Base-by-base conservation (phyloP, 2,888 invertebrate species). In the Lasioglossum malachurum region DNA sequence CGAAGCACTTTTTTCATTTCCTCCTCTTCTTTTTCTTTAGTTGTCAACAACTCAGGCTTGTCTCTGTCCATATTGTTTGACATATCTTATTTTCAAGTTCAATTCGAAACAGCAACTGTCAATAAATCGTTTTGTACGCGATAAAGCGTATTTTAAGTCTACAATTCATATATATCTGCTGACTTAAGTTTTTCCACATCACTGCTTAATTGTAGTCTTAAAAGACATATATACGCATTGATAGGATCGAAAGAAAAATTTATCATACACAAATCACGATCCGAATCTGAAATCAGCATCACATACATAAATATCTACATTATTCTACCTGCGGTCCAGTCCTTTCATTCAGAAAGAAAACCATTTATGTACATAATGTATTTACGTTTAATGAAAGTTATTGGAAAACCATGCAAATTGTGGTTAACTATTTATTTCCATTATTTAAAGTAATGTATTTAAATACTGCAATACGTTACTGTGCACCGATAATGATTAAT, bases 1-100 rank as follows among this genome's bases (percentile, higher is more conserved):
- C 78, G 41, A 60, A 93, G 89, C 75, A 88, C 84, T 38, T 77
- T 75, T 46, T 88, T 90, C 87, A 93, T 90, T 72, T 89, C 73
- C 72, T 84, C 84, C 10, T 88, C 83, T 31, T 88, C 86, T 31
- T 73, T 75, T 77, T 87, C 78, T 76, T 80, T 83, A 27, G 76
- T n/a, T 57, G 72, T 80, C 53, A 85, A 69, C 35, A 72, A 19
- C 31, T 88, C 84, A 31, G 49, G 53, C 69, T 89, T 91, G 64
- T 91, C 88, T 60, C 86, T 84, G 23, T 91, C 86, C 88, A 89
- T 91, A 57, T 49, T 76, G 46, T 84, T 83, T 75, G 88, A 88
- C 84, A 91, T 91, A 12, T 82, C 82, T 78, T 57, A 44, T 60
- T 75, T 23, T 53, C 41, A 73, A 71, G 74, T 35, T 53, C 16